These are phyloP conservation scores for Drosophila rellima DNA, from an alignment of 2,888 invertebrate genomes.

Conservation along the genomic window DNA sequence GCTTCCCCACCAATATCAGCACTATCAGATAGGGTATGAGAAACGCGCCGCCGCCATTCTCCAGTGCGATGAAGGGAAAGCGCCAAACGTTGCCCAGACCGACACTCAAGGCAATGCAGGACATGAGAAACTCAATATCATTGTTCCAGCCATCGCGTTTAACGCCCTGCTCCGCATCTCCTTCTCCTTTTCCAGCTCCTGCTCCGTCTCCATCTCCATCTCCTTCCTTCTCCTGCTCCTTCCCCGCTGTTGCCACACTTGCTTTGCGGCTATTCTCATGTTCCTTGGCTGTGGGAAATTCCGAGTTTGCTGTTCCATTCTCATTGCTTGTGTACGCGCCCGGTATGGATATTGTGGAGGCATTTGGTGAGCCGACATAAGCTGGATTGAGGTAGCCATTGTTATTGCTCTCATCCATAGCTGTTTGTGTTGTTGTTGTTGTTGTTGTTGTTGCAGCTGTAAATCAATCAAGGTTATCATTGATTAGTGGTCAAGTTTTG, in stretches of 20 bases:
- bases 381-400: constrained; percentile 73
- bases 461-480: constrained; percentile 59
- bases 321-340: constrained; percentile 63
- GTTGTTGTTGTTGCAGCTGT: constrained; percentile 26
- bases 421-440: constrained; percentile 3
- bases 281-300: constrained; percentile 13
- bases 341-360: constrained; percentile 73
- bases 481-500: constrained; percentile 69
- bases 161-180: constrained; percentile 36
- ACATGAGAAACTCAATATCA: constrained; percentile 89
- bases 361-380: constrained; percentile 70
- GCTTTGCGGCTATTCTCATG: constrained; percentile 22
- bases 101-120: constrained; percentile 87
- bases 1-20: constrained; percentile 88
- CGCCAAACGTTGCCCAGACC: constrained; percentile 90
- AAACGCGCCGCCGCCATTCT: constrained; percentile 90
- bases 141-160: constrained; percentile 87
- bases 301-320: constrained; percentile 24
- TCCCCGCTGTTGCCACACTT: neutral
- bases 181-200: neutral
- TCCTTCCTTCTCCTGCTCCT: neutral
- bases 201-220: no score
- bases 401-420: constrained; percentile 36
- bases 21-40: constrained; percentile 89
- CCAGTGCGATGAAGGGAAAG: constrained; percentile 89